phyloP scores from a whole-genome alignment of 1,140 invertebrate species.

The Philaenus spumarius region DNA sequence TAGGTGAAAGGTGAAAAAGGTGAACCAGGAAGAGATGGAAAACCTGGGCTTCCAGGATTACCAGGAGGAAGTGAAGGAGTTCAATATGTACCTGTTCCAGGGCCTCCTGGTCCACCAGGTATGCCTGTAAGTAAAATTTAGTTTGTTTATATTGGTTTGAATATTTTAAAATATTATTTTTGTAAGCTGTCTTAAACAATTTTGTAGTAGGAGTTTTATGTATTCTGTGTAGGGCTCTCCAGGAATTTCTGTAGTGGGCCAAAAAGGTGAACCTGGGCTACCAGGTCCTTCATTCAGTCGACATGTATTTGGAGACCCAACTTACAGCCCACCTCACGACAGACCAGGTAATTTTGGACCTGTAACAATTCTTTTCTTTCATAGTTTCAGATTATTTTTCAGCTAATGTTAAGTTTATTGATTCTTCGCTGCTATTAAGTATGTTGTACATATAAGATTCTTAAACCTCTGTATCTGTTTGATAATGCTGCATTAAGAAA shows the following conservation, averaged over 20 bases:
- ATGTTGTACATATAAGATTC: too few relatives aligned
- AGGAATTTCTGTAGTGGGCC: constrained; percentile 63
- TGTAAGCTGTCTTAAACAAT: too few relatives aligned
- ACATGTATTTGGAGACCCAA: constrained; percentile 39
- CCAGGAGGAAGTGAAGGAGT: constrained; percentile 44
- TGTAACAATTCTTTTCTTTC: too few relatives aligned
- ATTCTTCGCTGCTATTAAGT: too few relatives aligned
- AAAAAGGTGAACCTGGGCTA: constrained; percentile 68
- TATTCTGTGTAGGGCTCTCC: constrained; percentile 46
- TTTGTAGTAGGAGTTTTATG: too few relatives aligned
- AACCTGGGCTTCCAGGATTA: constrained; percentile 51
- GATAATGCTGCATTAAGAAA: constrained; percentile 23
- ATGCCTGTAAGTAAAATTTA: constrained; percentile 35
- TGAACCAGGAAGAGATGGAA: constrained; percentile 51
- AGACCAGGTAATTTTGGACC: constrained; percentile 40
- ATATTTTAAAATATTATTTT: constrained; percentile 10
- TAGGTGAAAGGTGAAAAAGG: constrained; percentile 55
- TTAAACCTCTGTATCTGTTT: neutral
- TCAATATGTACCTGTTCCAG: constrained; percentile 50
- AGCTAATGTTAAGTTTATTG: too few relatives aligned
- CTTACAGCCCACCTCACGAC: constrained; percentile 53
- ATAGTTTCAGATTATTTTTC: too few relatives aligned
- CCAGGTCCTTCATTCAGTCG: constrained; percentile 22
- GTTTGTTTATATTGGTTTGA: neutral
- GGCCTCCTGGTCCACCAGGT: constrained; percentile 55